Base-by-base conservation (phyloP, 2,113 vertebrate genomes). In the Ameiurus melas region DNA sequence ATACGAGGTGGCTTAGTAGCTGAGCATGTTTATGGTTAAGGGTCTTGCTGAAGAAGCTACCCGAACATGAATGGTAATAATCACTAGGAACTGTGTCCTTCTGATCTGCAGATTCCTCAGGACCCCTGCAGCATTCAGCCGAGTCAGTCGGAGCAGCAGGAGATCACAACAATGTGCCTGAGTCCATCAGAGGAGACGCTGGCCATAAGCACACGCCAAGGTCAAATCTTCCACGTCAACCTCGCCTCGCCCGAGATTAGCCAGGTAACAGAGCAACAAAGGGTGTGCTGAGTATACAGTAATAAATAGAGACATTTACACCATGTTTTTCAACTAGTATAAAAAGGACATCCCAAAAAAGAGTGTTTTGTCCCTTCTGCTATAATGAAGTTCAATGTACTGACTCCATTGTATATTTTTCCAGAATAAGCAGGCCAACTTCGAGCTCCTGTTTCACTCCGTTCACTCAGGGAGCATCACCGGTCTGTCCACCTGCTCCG, bases 101-200 rank as follows among this genome's bases (percentile, higher is more conserved):
- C 22, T 33, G 47, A 14, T 60, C 30, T 81, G 53, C 55, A 81
- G 79, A 20, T 81, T 60, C 79, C 79, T 58, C n/a, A 58, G 79
- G 30, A 81, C 22, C 30, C 79, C 5, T 58, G 25, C 51, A 57
- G 78, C 51, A 80, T 2, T 55, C 51, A 80, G 51, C n/a, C 43
- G 14, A 27, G 47, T 79, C 13, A 17, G 27, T 53, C 30, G 9
- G 75, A 27, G 22, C 75, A 77, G 39, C 73, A 51, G 75, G n/a
- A 53, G 43, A 58, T 81, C 9, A 51, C 14, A 20, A 2, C 53
- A 4, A 25, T 81, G 17, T 81, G 79, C 55, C 55, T 81, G 25
- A 58, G 97, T 90, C 98, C 98, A 33, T 96, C 97, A 0, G 97
- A 98, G 92, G 96, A 98, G 89, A 96, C 70, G 0, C 93, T 99